These are phyloP conservation scores for Periparus ater DNA, from an alignment of 2,797 vertebrate genomes.

Conservation along the genomic window DNA sequence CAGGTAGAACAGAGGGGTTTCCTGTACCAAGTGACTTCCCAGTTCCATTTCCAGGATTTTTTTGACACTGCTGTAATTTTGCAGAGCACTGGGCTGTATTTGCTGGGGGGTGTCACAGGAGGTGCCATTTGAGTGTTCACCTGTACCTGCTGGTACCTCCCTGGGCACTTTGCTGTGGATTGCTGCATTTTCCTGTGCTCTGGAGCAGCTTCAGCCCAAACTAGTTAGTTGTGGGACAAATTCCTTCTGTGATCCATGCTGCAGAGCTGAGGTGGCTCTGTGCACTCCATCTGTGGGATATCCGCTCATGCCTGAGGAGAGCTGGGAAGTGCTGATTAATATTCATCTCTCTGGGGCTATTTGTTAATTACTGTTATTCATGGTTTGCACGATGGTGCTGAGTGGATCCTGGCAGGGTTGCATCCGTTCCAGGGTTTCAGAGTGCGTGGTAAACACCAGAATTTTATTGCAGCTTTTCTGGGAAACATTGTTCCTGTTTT, in stretches of 20 bases:
- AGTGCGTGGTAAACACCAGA: background rate
- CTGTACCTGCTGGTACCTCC: background rate
- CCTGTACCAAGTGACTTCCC: background rate
- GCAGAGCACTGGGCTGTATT: rapidly evolving
- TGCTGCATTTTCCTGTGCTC: background rate
- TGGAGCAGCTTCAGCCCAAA: background rate
- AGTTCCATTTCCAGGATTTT: background rate
- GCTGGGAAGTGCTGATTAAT: background rate
- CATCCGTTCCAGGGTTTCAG: background rate
- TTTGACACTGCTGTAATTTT: rapidly evolving
- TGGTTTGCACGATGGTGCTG: background rate
- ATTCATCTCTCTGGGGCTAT: background rate
- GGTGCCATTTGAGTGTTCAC: background rate
- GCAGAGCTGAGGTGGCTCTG: background rate
- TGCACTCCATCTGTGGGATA: background rate
- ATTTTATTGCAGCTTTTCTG: constrained; percentile 1
- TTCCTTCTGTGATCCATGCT: background rate
- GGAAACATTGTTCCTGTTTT: constrained; percentile 6
- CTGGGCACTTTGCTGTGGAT: background rate
- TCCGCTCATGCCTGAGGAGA: background rate
- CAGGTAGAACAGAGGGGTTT: background rate
- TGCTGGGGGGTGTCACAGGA: background rate
- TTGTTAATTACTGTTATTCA: background rate
- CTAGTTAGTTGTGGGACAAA: background rate
- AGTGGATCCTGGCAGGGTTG: background rate